Conservation (phyloP, 2,797 vertebrate genomes). For the Iguana delicatissima region DNA sequence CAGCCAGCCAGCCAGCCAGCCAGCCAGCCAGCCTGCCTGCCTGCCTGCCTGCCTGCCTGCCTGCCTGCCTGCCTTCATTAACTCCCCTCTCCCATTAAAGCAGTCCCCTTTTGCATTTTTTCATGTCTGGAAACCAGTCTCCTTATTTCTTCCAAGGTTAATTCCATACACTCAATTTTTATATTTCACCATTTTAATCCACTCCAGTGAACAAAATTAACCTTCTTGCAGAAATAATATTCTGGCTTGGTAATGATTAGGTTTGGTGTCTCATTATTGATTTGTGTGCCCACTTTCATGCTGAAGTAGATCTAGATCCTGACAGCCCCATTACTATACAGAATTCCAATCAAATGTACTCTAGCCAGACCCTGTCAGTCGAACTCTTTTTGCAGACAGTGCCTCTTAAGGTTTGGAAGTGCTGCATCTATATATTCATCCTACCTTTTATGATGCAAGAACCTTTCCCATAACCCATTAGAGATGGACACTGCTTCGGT, state of each 20-base stretch:
- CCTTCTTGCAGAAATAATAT: slow-evolving; percentile 65
- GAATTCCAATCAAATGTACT: slow-evolving; percentile 66
- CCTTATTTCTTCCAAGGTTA: slow-evolving; percentile 61
- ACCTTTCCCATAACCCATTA: slow-evolving; percentile 45
- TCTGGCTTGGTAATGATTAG: slow-evolving; percentile 74
- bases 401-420: slow-evolving; percentile 29
- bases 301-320: slow-evolving; percentile 75
- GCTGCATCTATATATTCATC: slow-evolving; percentile 24
- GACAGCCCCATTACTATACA: slow-evolving; percentile 77
- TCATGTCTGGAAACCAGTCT: slow-evolving; percentile 22
- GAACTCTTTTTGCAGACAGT: slow-evolving; percentile 40
- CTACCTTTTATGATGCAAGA: slow-evolving; percentile 29
- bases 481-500: slow-evolving; percentile 24
- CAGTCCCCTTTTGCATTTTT: slow-evolving; percentile 15
- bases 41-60: no score
- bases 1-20: no score
- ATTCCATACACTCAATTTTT: slow-evolving; percentile 63
- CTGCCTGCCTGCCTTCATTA: background rate
- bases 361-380: slow-evolving; percentile 58
- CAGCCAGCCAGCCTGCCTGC: no score
- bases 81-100: slow-evolving; percentile 29
- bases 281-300: slow-evolving; percentile 72
- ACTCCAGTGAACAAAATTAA: slow-evolving; percentile 75
- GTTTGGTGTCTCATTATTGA: slow-evolving; percentile 78
- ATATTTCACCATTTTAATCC: slow-evolving; percentile 62